A percentile compares a stretch with the other conserved stretches of the same genome.
Evolutionary conservation across 2,113 vertebrate species (phyloP).

Genomic region (Sceloporus tristichus): DNA sequence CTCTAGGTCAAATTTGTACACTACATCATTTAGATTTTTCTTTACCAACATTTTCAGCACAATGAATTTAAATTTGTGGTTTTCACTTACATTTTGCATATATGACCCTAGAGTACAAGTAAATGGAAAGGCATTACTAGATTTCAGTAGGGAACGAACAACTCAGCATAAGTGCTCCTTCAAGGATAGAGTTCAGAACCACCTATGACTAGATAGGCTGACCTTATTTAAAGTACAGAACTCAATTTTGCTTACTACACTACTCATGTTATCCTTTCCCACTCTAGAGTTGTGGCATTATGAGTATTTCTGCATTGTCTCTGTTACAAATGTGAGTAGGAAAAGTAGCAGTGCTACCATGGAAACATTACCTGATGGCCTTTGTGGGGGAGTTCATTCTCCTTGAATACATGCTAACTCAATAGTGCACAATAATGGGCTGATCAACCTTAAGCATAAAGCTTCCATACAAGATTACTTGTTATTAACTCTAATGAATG

Average conservation of each 20-base stretch:
- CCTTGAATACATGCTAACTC: constrained; percentile 58
- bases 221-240: constrained; percentile 25
- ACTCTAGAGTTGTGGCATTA: constrained; percentile 52
- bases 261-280: constrained; percentile 47
- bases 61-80: background rate
- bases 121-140: constrained; percentile 11
- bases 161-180: rapidly evolving
- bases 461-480: constrained; percentile 64
- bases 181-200: constrained; percentile 14
- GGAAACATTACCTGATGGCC: constrained; percentile 78
- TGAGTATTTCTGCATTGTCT: constrained; percentile 54
- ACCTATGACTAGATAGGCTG: background rate
- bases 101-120: rapidly evolving
- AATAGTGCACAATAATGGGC: constrained; percentile 43
- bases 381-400: constrained; percentile 64
- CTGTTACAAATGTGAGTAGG: constrained; percentile 48
- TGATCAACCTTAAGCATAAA: constrained; percentile 56
- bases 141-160: constrained; percentile 38
- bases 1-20: background rate
- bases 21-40: background rate
- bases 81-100: background rate
- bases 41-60: rapidly evolving
- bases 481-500: constrained; percentile 73
- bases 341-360: constrained; percentile 74
- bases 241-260: rapidly evolving